Conservation (phyloP, 2,797 vertebrate species). For the Artibeus lituratus region DNA sequence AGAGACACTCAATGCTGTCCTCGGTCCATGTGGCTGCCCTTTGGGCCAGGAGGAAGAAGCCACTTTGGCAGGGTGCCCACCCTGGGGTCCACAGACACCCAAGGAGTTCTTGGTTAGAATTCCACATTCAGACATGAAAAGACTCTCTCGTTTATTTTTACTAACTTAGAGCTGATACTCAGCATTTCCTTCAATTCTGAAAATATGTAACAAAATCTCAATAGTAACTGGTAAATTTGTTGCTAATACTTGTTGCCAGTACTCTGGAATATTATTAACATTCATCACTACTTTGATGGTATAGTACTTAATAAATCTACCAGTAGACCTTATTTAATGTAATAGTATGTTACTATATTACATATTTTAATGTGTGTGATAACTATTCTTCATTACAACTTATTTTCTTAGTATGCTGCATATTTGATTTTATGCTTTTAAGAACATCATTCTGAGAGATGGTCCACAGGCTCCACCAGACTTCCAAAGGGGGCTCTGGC, state of each 20-base stretch:
- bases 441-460: slow-evolving; percentile 7
- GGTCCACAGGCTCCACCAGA: not conserved
- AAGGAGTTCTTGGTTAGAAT: not conserved
- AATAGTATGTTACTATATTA: not conserved
- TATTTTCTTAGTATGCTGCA: not conserved
- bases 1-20: not conserved
- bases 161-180: not conserved
- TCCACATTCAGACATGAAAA: not conserved
- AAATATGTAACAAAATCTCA: not conserved
- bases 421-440: not conserved
- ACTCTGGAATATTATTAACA: slow-evolving; percentile 20
- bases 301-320: not conserved
- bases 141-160: not conserved
- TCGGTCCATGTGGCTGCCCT: not conserved
- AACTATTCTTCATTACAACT: not conserved
- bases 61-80: not conserved
- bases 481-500: not conserved
- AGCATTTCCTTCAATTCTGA: not conserved
- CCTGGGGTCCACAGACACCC: not conserved
- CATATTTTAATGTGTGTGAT: not conserved
- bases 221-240: not conserved
- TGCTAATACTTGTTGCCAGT: not conserved
- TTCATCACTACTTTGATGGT: not conserved
- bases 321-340: slow-evolving; percentile 4
- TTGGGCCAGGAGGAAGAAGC: not conserved